Evolutionary conservation across 2,113 vertebrate species (phyloP).

Genomic region (Neodon shergylaensis): DNA sequence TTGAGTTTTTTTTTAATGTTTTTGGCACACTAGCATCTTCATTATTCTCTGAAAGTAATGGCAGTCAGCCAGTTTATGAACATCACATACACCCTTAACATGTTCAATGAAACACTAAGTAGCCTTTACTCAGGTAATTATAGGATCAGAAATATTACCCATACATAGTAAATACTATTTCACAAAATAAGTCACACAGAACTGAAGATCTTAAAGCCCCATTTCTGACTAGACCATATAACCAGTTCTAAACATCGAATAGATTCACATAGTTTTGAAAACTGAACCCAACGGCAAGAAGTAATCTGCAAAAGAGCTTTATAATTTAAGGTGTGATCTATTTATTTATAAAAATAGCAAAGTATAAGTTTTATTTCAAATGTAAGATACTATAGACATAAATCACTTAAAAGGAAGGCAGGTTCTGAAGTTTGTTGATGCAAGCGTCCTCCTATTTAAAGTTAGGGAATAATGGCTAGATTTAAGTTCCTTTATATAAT

Average conservation of each 20-base stretch:
- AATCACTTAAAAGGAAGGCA: constrained; percentile 15
- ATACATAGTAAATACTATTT: constrained; percentile 43
- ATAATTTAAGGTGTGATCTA: not conserved
- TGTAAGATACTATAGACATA: not conserved
- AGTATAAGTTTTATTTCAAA: constrained; percentile 54
- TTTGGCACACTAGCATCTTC: constrained; percentile 38
- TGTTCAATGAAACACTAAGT: constrained; percentile 38
- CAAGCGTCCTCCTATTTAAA: constrained; percentile 9
- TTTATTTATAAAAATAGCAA: constrained; percentile 54
- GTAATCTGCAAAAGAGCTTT: constrained; percentile 42
- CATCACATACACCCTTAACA: constrained; percentile 55
- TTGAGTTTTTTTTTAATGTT: constrained; percentile 46
- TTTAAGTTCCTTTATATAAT: not conserved
- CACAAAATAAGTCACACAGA: constrained; percentile 39
- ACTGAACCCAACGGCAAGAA: constrained; percentile 55
- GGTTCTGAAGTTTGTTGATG: not conserved
- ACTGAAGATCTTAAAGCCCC: constrained; percentile 50
- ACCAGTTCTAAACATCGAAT: constrained; percentile 27
- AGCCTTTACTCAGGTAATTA: constrained; percentile 49
- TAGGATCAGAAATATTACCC: constrained; percentile 29
- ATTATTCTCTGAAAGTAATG: constrained; percentile 47
- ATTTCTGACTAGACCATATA: not conserved
- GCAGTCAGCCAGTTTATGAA: constrained; percentile 37
- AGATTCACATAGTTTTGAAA: constrained; percentile 50
- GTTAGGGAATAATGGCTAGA: not conserved